Evolutionary conservation across 2,113 vertebrate species (phyloP).

Genomic region (Vidua chalybeata): DNA sequence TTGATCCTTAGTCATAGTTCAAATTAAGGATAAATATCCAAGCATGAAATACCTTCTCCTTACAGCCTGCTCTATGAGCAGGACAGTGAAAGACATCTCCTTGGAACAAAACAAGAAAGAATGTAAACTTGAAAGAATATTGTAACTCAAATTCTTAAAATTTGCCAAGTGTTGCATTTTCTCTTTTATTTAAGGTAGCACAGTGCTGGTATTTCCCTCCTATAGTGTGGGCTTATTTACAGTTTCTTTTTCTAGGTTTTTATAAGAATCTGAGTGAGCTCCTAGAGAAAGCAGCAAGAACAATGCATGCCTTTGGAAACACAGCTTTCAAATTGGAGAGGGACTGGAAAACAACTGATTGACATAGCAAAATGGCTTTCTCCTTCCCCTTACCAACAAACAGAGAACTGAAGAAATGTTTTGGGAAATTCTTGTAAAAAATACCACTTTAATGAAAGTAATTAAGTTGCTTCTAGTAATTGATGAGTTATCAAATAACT

Average conservation of each 20-base stretch:
- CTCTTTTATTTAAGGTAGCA: not conserved
- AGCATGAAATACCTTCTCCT: not conserved
- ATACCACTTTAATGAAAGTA: not conserved
- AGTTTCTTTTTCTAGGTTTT: not conserved
- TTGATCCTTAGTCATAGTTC: not conserved
- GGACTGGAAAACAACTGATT: not conserved
- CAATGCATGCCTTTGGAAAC: not conserved
- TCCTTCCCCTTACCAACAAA: not conserved
- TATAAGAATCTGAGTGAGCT: not conserved
- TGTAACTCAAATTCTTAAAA: not conserved
- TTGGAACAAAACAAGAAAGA: not conserved
- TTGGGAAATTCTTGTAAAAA: not conserved
- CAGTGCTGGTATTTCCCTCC: not conserved
- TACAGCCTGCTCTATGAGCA: not conserved
- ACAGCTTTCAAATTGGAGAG: not conserved
- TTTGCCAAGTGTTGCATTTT: not conserved
- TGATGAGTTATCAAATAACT: not conserved
- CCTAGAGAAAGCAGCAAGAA: not conserved
- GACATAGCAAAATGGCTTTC: not conserved
- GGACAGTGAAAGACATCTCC: not conserved
- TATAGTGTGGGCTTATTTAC: not conserved
- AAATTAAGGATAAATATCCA: not conserved
- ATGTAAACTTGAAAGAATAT: not conserved
- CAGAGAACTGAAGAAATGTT: not conserved
- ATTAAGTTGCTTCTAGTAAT: not conserved